A percentile compares a stretch with the other conserved stretches of the same genome.
Conservation (phyloP, 2,113 vertebrate genomes). For the Serilophus lunatus region DNA sequence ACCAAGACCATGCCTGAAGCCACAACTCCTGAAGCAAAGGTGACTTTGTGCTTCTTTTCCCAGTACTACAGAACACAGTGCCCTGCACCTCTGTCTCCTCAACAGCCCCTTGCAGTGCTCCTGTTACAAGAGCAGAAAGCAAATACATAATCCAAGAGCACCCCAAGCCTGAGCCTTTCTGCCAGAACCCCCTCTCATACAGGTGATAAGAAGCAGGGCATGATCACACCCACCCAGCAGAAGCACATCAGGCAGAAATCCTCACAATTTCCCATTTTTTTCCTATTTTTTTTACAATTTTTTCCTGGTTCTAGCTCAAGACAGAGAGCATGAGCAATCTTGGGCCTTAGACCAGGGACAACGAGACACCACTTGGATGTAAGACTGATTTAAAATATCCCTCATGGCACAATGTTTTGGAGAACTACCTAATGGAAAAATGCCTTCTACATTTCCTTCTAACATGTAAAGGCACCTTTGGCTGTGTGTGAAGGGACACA, state of each 20-base stretch:
- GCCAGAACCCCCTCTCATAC: not conserved
- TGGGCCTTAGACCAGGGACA: not conserved
- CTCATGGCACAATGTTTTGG: not conserved
- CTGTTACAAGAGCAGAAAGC: not conserved
- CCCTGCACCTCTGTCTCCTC: accelerated
- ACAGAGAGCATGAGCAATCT: not conserved
- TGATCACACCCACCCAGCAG: not conserved
- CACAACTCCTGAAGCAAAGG: not conserved
- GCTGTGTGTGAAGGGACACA: not conserved
- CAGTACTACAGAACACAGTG: not conserved
- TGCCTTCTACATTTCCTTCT: accelerated
- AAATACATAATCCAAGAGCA: not conserved
- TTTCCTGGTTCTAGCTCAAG: not conserved
- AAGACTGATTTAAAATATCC: not conserved
- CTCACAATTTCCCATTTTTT: not conserved
- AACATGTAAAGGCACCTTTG: not conserved
- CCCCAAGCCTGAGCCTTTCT: not conserved
- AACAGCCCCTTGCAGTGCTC: not conserved
- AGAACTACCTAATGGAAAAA: not conserved
- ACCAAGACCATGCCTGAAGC: not conserved
- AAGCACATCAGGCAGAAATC: not conserved
- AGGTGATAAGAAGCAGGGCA: not conserved
- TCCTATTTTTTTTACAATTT: not conserved
- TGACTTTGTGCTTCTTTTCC: not conserved
- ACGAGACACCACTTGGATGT: not conserved